Percentiles rank a stretch among this genome's conserved stretches.
phyloP scores from a whole-genome alignment of 2,113 vertebrate genomes.

The Embiotoca jacksoni region DNA sequence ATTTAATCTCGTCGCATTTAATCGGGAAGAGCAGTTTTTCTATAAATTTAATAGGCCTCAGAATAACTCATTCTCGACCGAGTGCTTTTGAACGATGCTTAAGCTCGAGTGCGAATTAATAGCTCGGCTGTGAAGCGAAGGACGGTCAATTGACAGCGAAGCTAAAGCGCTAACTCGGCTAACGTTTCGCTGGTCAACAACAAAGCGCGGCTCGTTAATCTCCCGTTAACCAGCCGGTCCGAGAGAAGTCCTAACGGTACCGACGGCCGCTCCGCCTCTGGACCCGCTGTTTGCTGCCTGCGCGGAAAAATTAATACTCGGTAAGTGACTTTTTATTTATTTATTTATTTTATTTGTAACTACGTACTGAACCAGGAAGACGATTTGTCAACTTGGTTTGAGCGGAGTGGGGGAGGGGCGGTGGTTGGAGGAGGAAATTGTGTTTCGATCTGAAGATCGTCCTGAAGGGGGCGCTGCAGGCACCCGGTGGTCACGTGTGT shows the following conservation, averaged over 20 bases:
- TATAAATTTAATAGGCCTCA: slow-evolving; percentile 75
- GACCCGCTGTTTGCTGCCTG: not conserved
- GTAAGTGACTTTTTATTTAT: slow-evolving; percentile 55
- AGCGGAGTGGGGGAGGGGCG: slow-evolving; percentile 72
- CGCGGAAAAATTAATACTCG: slow-evolving; percentile 18
- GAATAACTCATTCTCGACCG: slow-evolving; percentile 78
- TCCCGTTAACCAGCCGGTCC: not conserved
- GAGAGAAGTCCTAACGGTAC: not conserved
- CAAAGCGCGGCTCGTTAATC: slow-evolving; percentile 56
- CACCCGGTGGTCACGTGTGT: no score
- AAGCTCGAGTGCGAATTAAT: slow-evolving; percentile 58
- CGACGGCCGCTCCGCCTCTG: not conserved
- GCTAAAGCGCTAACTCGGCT: slow-evolving; percentile 53
- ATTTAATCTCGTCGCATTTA: slow-evolving; percentile 81
- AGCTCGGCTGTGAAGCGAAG: slow-evolving; percentile 5
- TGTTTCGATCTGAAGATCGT: slow-evolving; percentile 5
- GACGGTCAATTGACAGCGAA: not conserved
- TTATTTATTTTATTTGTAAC: not conserved
- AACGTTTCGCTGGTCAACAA: slow-evolving; percentile 54
- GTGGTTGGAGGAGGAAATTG: slow-evolving; percentile 16
- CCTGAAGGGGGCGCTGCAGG: slow-evolving; percentile 58
- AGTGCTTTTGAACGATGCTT: slow-evolving; percentile 68
- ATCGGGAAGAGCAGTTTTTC: slow-evolving; percentile 78
- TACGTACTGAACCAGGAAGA: slow-evolving; percentile 68
- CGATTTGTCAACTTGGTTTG: slow-evolving; percentile 26